Evolutionary conservation across 2,797 vertebrate species (phyloP).

Genomic region (Jordanella pulchra): DNA sequence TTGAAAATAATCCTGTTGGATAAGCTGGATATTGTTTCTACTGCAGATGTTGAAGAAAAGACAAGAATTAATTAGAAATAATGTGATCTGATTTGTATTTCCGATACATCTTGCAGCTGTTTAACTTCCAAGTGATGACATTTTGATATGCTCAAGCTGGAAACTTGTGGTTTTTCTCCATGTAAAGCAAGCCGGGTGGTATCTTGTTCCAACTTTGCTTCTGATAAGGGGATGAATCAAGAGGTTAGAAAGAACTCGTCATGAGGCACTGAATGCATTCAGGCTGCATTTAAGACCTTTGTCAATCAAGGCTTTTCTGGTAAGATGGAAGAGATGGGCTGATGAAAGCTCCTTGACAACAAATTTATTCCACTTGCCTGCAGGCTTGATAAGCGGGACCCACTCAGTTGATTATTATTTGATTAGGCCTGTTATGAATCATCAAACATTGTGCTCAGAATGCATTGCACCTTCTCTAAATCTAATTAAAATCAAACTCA

Average conservation of each 20-base stretch:
- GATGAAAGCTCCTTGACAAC: conserved; percentile 32
- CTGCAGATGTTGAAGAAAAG: not conserved
- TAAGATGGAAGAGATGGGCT: conserved; percentile 12
- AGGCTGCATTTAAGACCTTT: not conserved
- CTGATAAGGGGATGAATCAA: conserved; percentile 2
- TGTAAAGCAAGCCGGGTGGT: not conserved
- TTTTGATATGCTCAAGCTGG: not conserved
- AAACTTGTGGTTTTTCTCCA: not conserved
- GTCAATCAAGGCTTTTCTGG: conserved; percentile 12
- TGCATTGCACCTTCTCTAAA: conserved; percentile 29
- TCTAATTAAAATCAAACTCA: conserved; percentile 51
- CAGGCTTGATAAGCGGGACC: conserved; percentile 35
- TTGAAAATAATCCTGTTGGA: not conserved
- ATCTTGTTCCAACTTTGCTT: not conserved
- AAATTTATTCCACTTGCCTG: conserved; percentile 46
- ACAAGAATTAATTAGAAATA: not conserved
- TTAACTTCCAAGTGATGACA: not conserved
- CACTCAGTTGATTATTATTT: conserved; percentile 57
- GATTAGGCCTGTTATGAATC: conserved; percentile 52
- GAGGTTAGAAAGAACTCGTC: not conserved
- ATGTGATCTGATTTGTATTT: not conserved
- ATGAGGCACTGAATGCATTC: not conserved
- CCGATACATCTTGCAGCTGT: not conserved
- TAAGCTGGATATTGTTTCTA: not conserved
- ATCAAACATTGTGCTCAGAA: conserved; percentile 42